These are phyloP conservation scores for Spinus pinus DNA, from an alignment of 2,797 vertebrate species.

Conservation along the genomic window DNA sequence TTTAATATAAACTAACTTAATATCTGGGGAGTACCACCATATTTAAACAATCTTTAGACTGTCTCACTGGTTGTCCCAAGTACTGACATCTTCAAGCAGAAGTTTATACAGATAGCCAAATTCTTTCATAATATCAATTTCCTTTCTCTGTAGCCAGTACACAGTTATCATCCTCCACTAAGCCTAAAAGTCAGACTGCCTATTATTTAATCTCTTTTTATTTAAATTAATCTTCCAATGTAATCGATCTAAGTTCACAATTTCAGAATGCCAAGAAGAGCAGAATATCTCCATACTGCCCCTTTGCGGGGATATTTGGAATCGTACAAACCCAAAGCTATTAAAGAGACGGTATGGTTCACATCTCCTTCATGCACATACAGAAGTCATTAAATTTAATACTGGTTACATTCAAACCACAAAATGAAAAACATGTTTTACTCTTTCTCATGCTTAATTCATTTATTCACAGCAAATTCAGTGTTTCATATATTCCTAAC, in stretches of 20 bases:
- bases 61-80: neutral
- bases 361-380: neutral
- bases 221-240: neutral
- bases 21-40: neutral
- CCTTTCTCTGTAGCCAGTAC: neutral
- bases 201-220: neutral
- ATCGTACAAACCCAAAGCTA: neutral
- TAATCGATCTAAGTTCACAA: neutral
- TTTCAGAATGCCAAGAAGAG: neutral
- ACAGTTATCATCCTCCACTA: neutral
- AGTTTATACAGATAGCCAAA: neutral
- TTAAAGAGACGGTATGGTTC: neutral
- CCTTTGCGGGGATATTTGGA: constrained; percentile 36
- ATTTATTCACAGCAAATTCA: neutral
- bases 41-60: neutral
- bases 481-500: neutral
- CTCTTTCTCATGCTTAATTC: neutral
- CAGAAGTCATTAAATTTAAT: constrained; percentile 19
- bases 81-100: neutral
- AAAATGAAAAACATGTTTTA: constrained; percentile 6
- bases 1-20: neutral
- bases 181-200: neutral
- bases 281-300: constrained; percentile 4
- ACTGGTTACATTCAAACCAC: neutral
- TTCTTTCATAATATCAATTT: neutral